phyloP scores from a whole-genome alignment of 2,888 invertebrate species.

The Aspidiotus destructor region DNA sequence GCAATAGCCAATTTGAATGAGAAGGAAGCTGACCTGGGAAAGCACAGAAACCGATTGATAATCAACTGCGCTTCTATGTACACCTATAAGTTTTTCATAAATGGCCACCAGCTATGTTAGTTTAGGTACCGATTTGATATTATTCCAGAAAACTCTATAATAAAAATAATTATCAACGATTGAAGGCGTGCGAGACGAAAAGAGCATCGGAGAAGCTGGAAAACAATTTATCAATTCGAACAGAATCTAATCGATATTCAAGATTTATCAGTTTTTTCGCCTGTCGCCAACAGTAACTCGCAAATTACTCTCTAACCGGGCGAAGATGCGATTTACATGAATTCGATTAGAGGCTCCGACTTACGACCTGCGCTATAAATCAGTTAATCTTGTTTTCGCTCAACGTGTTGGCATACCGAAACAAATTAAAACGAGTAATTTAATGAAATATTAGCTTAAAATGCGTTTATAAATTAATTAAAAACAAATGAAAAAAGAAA shows the following conservation, averaged over 20 bases:
- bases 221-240: not conserved
- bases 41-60: too few relatives aligned
- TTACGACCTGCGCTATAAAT: slow-evolving; percentile 4
- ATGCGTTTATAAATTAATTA: slow-evolving; percentile 25
- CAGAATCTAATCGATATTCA: not conserved
- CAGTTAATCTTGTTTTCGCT: slow-evolving; percentile 1
- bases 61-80: too few relatives aligned
- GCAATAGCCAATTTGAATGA: too few relatives aligned
- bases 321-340: not conserved
- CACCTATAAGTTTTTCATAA: too few relatives aligned
- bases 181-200: too few relatives aligned
- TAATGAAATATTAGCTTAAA: slow-evolving; percentile 4
- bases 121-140: too few relatives aligned
- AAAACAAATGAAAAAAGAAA: slow-evolving; percentile 8
- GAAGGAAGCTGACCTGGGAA: too few relatives aligned
- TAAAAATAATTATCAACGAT: too few relatives aligned
- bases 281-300: not conserved
- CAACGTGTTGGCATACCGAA: not conserved
- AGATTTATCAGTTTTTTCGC: not conserved
- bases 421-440: not conserved
- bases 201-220: too few relatives aligned
- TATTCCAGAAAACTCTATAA: too few relatives aligned
- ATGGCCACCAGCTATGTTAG: too few relatives aligned
- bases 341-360: not conserved
- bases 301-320: not conserved